Conservation (phyloP, 2,113 vertebrate species). For the rat (Rattus norvegicus) region DNA sequence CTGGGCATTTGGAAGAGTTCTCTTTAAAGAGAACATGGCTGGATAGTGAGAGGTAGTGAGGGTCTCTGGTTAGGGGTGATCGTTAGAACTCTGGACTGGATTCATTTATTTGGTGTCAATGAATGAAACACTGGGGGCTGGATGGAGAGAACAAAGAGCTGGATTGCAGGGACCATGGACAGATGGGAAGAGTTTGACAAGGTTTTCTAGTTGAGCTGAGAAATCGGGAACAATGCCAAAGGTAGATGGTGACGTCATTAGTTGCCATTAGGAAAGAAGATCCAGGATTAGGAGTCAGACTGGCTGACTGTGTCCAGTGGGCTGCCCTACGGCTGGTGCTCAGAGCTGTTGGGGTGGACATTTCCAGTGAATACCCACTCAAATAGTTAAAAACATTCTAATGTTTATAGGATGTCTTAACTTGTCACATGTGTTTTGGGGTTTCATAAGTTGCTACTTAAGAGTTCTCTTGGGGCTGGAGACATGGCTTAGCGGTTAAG, state of each 20-base stretch:
- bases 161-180: background rate
- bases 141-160: background rate
- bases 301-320: background rate
- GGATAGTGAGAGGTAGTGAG: background rate
- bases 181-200: background rate
- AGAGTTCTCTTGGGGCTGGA: no score
- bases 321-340: no score
- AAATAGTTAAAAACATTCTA: background rate
- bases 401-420: background rate
- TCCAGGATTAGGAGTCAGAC: background rate
- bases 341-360: background rate
- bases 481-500: no score
- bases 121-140: background rate
- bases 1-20: background rate
- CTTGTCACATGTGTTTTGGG: background rate
- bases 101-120: background rate
- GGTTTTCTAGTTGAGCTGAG: background rate
- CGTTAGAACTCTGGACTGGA: background rate
- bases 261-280: background rate
- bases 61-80: background rate
- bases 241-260: background rate
- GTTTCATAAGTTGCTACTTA: background rate
- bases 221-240: background rate
- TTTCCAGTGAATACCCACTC: background rate
- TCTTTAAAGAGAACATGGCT: background rate